Evolutionary conservation across 2,888 invertebrate species (phyloP), one percentile per base, ranked within the genome.

Genomic region (Drosophila parthenogenetica): DNA sequence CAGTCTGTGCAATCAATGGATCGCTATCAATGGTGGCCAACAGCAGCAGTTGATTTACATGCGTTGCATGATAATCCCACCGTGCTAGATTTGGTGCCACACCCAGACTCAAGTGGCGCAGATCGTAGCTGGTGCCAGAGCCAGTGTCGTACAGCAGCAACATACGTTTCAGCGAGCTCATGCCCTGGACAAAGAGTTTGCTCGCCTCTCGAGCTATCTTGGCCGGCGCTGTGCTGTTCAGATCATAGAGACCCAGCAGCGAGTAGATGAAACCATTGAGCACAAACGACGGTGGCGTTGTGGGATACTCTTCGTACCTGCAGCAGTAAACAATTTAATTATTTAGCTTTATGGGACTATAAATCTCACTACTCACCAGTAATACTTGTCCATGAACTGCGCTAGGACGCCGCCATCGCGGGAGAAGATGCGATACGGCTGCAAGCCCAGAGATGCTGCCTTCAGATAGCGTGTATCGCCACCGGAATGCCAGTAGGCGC

Each of bases 31-130:
- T 95, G 0, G 97, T 96, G 40, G 96, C 95, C 22, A 99, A 93
- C 62, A 98, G 93, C 73, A 99, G 94, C 73, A 98, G 94, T 90
- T 99, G 98, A 93, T 98, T 99, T 22, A 99, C 96, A 91, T 99
- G 99, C 0, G 99, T 98, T 0, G 98, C 97, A 93, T 99, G 99
- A 92, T 99, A 99, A 91, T 99, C 99, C 98, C 99, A 99, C 62
- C 99, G 94, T 0, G 99, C 99, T 70, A 99, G 93, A 92, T 99
- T 99, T 0, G 98, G 98, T 25, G 97, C 96, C 16, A 96, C 95
- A 17, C 92, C 96, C 37, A 98, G 93, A 0, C 97, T 97, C 89
- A 98, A 95, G 92, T 99, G 99, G 13, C 99, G 93, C 57, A 99
- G 94, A 93, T 99, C 99, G 91, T 99, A 99, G 73, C 97, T 96